Base-by-base conservation (phyloP, 1,140 invertebrate genomes). In the Prorops nasuta region DNA sequence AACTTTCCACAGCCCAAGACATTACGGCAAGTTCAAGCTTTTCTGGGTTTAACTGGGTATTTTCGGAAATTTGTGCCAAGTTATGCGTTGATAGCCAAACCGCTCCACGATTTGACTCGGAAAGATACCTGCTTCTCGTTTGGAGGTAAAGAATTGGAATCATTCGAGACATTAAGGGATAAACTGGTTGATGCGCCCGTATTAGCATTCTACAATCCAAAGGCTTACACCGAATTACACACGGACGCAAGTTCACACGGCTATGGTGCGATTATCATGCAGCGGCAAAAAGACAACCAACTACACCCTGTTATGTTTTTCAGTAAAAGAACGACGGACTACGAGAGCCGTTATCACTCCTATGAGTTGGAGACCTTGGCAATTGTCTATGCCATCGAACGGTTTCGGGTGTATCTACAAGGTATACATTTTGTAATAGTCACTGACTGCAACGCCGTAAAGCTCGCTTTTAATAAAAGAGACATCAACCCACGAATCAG, bases 401-500 rank as follows among this genome's bases (percentile, higher is more conserved):
- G 24, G 6, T 28, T 28, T 6, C 24, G 24, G 6, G 24, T 28
- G 24, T 28, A 7, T 12, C 24, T 28, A 7, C 6, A 7, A 7
- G 24, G 24, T 7, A 7, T 28, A 12, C 6, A 6, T 6, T 28
- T 28, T 28, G 24, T 7, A 12, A 28, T 28, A 7, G 12, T 28
- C 24, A 28, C 24, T 12, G 24, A 28, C 12, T 28, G 24, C 12
- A 6, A 28, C 6, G 24, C 24, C 12, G 6, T 28, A 28, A 28
- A 7, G 6, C 12, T 28, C 12, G 6, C 12, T 6, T 7, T 7
- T 28, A 28, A 6, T 6, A 28, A 28, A 7, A 44, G 34, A 35
- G 22, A 16, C 7, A 47, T 22, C 20, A 47, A 47, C 24, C 28
- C 61, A 3, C 20, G 47, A 43, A 40, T 59, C 14, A 51, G 36